Evolutionary conservation across 64 coral and sea anemone species (phyloP).

Genomic region (Orbicella faveolata): DNA sequence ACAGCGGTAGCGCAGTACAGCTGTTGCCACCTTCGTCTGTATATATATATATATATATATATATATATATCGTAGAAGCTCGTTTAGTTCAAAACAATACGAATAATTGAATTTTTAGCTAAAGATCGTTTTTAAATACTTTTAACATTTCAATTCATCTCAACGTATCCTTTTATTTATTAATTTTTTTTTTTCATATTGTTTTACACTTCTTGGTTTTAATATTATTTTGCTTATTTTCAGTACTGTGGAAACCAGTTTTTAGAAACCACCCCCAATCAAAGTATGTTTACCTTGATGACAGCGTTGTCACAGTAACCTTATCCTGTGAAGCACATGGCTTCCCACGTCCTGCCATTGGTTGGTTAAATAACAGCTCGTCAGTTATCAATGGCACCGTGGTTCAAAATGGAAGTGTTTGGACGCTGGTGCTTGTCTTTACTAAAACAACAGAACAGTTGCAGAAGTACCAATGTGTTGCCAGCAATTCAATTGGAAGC

Average conservation of each 20-base stretch:
- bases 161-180: too few species aligned
- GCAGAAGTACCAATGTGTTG: neutral
- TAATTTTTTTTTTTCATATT: too few species aligned
- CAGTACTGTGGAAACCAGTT: slow-evolving; percentile 6
- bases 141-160: too few species aligned
- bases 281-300: neutral
- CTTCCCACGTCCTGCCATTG: neutral
- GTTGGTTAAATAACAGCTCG: slow-evolving; percentile 18
- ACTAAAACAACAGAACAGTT: neutral
- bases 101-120: too few species aligned
- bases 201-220: neutral
- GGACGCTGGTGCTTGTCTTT: neutral
- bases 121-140: too few species aligned
- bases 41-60: too few species aligned
- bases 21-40: too few species aligned
- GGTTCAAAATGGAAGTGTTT: neutral
- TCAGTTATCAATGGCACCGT: neutral
- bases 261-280: slow-evolving; percentile 10
- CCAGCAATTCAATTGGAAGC: neutral
- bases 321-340: neutral
- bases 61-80: too few species aligned
- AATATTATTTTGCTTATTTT: neutral
- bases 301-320: neutral
- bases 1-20: too few species aligned
- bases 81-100: too few species aligned